Conservation (phyloP, 1,140 invertebrate species). For the Aplysia californica region DNA sequence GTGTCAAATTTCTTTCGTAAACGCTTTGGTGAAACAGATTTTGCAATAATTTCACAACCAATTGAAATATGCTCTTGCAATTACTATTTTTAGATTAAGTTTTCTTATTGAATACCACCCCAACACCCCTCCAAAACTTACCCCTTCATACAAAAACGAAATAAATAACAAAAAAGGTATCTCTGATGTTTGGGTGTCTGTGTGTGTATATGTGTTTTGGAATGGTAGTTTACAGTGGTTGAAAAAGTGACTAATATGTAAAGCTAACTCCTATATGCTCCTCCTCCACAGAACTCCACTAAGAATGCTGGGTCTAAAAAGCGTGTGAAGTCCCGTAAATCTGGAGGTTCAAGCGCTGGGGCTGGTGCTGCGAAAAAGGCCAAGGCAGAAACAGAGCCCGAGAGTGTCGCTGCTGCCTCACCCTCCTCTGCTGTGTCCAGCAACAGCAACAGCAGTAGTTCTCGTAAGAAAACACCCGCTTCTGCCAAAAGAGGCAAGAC, state of each 20-base stretch:
- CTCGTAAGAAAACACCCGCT: neutral
- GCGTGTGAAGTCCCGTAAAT: constrained; percentile 27
- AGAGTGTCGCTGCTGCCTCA: constrained; percentile 1
- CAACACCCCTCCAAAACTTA: too few species aligned
- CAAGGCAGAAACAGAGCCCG: constrained; percentile 28
- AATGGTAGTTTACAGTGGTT: neutral
- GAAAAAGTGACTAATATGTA: neutral
- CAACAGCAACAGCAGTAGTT: neutral
- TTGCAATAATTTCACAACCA: too few species aligned
- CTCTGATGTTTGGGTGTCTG: too few species aligned
- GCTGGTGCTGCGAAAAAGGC: constrained; percentile 24
- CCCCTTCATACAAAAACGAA: too few species aligned
- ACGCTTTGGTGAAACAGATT: too few species aligned
- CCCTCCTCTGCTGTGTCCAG: neutral
- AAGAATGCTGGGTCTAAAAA: constrained; percentile 10
- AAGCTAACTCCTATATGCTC: neutral
- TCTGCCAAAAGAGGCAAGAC: constrained; percentile 19
- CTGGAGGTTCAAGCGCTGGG: too few species aligned
- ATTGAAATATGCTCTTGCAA: too few species aligned
- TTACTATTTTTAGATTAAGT: too few species aligned
- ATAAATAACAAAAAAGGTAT: too few species aligned
- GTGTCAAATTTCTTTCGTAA: too few species aligned
- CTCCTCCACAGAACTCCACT: constrained; percentile 6
- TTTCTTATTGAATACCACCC: too few species aligned
- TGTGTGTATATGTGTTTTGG: neutral